phyloP scores from a whole-genome alignment of 2,888 invertebrate genomes.

The Nudaria mundana region DNA sequence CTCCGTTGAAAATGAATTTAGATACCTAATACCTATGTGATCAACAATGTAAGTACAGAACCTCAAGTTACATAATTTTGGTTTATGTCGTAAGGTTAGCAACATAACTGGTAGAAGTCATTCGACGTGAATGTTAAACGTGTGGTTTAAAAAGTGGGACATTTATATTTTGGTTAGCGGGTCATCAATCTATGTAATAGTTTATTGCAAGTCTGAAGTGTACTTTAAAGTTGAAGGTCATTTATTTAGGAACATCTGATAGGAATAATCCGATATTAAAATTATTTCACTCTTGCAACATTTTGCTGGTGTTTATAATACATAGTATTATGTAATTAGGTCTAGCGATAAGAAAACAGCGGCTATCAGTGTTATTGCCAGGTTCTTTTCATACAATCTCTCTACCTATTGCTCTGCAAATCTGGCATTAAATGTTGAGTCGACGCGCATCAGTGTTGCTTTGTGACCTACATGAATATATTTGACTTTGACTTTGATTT shows the following conservation, averaged over 20 bases:
- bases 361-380: no score
- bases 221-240: neutral
- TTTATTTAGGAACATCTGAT: no score
- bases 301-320: neutral
- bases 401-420: no score
- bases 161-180: constrained; percentile 14
- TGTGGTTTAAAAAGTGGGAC: constrained; percentile 16
- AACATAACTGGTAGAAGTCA: constrained; percentile 11
- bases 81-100: constrained; percentile 6
- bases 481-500: no score
- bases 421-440: no score
- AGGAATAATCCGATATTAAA: neutral
- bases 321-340: no score
- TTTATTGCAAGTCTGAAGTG: neutral
- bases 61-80: constrained; percentile 12
- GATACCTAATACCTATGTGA: constrained; percentile 3
- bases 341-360: no score
- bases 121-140: constrained; percentile 7
- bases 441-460: no score
- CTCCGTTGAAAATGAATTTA: no score
- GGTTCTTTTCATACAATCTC: no score
- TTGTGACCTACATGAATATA: no score
- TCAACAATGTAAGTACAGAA: constrained; percentile 10
- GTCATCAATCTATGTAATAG: constrained; percentile 14
- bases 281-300: neutral